Evolutionary conservation across 2,113 vertebrate species (phyloP).

Genomic region (Pomatostomus ruficeps): DNA sequence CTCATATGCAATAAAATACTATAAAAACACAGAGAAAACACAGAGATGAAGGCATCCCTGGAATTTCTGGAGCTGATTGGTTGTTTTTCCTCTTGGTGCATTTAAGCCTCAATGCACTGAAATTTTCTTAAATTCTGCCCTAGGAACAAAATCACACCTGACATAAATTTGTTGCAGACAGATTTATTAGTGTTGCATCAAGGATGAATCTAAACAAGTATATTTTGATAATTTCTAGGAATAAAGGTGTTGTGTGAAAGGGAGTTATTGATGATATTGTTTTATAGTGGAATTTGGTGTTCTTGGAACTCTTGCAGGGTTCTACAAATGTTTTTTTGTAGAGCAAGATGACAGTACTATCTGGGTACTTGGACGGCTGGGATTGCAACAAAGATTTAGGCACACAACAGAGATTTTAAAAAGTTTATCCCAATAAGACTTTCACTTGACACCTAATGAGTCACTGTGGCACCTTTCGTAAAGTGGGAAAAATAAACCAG

Average conservation of each 20-base stretch:
- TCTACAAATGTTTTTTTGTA: background rate
- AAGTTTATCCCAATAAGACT: background rate
- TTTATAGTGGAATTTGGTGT: background rate
- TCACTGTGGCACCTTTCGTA: background rate
- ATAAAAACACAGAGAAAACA: constrained; percentile 37
- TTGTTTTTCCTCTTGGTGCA: background rate
- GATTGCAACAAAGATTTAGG: background rate
- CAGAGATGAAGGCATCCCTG: constrained; percentile 27
- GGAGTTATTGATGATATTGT: background rate
- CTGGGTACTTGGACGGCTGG: background rate
- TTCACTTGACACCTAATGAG: background rate
- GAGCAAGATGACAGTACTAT: background rate
- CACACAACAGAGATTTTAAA: background rate
- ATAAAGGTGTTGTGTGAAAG: background rate
- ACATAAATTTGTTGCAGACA: background rate
- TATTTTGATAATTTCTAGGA: background rate
- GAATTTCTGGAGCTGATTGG: constrained; percentile 33
- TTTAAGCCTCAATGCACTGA: background rate
- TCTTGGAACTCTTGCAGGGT: background rate
- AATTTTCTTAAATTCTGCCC: background rate
- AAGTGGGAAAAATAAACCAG: background rate
- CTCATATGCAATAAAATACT: constrained; percentile 43
- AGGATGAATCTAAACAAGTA: background rate
- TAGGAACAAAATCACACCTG: background rate
- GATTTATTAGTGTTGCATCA: background rate